phyloP scores from a whole-genome alignment of 2,113 vertebrate species.

The Octodon degus region DNA sequence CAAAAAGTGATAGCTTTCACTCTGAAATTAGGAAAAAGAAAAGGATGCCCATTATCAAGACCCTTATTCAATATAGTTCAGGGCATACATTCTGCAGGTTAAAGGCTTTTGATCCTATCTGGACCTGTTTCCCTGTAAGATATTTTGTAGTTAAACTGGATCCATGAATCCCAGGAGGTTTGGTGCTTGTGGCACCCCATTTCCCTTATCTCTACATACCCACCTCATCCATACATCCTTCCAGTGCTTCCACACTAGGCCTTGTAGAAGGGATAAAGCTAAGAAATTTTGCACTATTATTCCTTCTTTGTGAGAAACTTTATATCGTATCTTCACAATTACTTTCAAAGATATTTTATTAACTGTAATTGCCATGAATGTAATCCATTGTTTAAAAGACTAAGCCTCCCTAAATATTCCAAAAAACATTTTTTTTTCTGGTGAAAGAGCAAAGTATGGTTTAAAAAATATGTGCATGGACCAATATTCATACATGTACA shows the following conservation, averaged over 20 bases:
- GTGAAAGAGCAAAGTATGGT: background rate
- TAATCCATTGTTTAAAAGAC: background rate
- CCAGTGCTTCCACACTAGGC: background rate
- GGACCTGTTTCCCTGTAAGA: background rate
- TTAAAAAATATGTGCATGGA: background rate
- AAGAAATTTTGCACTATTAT: background rate
- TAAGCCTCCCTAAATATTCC: background rate
- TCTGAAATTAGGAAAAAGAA: background rate
- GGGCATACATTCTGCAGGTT: background rate
- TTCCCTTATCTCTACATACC: background rate
- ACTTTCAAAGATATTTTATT: background rate
- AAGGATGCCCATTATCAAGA: background rate
- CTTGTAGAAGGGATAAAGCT: background rate
- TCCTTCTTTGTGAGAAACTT: background rate
- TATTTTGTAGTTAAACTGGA: background rate
- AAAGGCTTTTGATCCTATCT: background rate
- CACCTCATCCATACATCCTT: background rate
- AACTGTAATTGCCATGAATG: background rate
- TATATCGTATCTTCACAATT: background rate
- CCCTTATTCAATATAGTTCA: background rate
- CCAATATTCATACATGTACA: fast-evolving
- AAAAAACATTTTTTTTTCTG: background rate
- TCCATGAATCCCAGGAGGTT: background rate
- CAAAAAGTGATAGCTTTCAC: background rate
- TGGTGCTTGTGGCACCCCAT: background rate